These are phyloP conservation scores for Bombyx mandarina DNA, from an alignment of 1,140 invertebrate species.

Conservation along the genomic window DNA sequence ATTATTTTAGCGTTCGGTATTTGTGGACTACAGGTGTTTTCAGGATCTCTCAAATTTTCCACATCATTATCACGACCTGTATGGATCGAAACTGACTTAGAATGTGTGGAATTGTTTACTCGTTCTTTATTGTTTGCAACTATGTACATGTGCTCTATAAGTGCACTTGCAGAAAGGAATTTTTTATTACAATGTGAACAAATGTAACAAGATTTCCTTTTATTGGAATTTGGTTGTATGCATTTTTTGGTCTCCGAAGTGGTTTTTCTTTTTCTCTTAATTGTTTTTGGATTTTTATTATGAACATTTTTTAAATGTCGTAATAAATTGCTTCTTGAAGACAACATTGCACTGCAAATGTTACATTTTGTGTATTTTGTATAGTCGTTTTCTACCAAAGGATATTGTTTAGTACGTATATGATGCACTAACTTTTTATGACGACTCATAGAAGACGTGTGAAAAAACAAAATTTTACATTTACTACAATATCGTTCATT, in stretches of 20 bases:
- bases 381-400: neutral
- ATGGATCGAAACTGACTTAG: no score
- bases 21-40: no score
- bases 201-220: neutral
- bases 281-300: neutral
- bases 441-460: neutral
- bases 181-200: neutral
- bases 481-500: constrained; percentile 1
- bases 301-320: neutral
- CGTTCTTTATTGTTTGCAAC: no score
- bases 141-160: constrained; percentile 2
- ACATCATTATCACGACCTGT: no score
- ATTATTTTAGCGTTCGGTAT: no score
- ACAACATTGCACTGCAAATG: neutral
- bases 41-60: no score
- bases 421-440: neutral
- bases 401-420: neutral
- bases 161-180: neutral
- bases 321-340: neutral
- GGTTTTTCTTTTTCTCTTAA: neutral
- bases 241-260: neutral
- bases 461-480: constrained; percentile 1
- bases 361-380: neutral
- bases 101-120: no score
- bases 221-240: neutral